These are phyloP conservation scores for Diplodus puntazzo DNA, from an alignment of 2,797 vertebrate genomes.

Conservation along the genomic window DNA sequence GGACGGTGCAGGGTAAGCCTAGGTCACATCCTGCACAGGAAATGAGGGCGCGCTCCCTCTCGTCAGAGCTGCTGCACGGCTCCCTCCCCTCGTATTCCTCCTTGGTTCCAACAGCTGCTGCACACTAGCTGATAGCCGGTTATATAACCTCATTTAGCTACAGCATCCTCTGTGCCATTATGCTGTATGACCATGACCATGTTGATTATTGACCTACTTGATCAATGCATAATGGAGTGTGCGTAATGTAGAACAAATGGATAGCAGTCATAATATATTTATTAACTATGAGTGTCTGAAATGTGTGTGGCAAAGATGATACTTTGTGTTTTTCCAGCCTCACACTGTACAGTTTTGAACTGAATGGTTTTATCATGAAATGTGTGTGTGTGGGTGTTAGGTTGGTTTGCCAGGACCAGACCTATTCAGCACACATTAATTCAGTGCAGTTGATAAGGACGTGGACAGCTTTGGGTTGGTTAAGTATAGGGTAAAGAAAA, in stretches of 20 bases:
- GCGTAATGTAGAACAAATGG: constrained; percentile 16
- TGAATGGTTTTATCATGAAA: neutral
- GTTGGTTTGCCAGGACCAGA: neutral
- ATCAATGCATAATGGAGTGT: constrained; percentile 19
- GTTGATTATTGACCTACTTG: constrained; percentile 31
- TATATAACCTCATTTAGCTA: constrained; percentile 63
- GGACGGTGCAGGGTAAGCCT: constrained; percentile 95
- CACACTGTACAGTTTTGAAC: neutral
- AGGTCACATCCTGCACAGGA: constrained; percentile 75
- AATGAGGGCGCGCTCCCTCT: constrained; percentile 62
- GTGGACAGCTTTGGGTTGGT: neutral
- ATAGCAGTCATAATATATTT: neutral
- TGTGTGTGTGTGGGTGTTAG: neutral
- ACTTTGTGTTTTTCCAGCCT: constrained; percentile 13
- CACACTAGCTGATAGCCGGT: constrained; percentile 49
- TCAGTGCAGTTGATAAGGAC: neutral
- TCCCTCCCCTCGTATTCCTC: constrained; percentile 31
- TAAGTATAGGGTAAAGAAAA: neutral
- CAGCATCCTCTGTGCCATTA: constrained; percentile 26
- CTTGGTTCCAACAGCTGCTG: constrained; percentile 29
- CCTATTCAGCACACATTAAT: neutral
- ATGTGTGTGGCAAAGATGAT: constrained; percentile 5
- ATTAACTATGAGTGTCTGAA: neutral
- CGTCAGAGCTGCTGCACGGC: constrained; percentile 30
- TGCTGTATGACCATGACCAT: neutral